Percentiles rank a stretch among this genome's conserved stretches.
These are phyloP conservation scores for Bactericera cockerelli DNA, from an alignment of 1,140 invertebrate species.

Conservation along the genomic window DNA sequence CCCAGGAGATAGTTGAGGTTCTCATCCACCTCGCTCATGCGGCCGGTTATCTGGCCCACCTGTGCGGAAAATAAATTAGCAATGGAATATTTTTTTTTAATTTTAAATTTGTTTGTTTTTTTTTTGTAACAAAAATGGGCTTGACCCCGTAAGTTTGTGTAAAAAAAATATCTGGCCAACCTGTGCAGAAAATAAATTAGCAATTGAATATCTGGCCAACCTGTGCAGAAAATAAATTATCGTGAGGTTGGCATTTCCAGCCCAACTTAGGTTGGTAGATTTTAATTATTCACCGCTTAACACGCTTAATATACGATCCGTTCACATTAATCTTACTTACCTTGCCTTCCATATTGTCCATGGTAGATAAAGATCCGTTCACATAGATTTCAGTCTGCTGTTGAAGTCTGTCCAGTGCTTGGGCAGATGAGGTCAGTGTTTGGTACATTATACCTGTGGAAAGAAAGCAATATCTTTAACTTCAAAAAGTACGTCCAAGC, in stretches of 20 bases:
- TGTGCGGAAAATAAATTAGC: too few relatives aligned
- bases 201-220: not conserved
- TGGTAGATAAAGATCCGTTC: constrained; percentile 60
- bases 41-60: constrained; percentile 56
- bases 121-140: too few relatives aligned
- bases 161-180: constrained; percentile 21
- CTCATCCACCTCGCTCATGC: constrained; percentile 63
- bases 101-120: too few relatives aligned
- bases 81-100: too few relatives aligned
- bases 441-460: constrained; percentile 54
- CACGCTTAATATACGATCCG: too few relatives aligned
- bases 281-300: not conserved
- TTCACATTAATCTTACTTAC: too few relatives aligned
- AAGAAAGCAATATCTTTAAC: not conserved
- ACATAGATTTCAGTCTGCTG: constrained; percentile 63
- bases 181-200: not conserved
- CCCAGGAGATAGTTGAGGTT: constrained; percentile 75
- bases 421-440: constrained; percentile 58
- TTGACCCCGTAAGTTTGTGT: too few relatives aligned
- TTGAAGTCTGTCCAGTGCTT: constrained; percentile 55
- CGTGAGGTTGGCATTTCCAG: constrained; percentile 10
- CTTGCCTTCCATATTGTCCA: constrained; percentile 65
- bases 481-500: too few relatives aligned
- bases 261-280: too few relatives aligned
- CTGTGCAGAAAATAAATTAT: not conserved